phyloP scores from a whole-genome alignment of 92 coral and sea anemone genomes.

The Paramuricea clavata region DNA sequence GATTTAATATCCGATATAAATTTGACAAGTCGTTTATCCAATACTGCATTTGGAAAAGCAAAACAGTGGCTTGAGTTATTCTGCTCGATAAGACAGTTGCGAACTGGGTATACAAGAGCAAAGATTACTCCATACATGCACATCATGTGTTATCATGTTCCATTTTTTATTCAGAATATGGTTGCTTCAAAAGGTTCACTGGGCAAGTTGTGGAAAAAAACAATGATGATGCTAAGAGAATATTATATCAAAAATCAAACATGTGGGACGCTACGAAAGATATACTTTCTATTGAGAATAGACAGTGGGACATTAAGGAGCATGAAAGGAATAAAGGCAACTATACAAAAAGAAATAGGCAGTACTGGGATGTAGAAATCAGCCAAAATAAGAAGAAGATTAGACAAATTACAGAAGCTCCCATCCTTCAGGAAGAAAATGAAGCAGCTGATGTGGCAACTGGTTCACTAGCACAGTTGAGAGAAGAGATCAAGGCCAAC shows the following conservation, averaged over 20 bases:
- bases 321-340: slow-evolving; percentile 63
- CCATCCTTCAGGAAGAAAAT: background rate
- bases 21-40: slow-evolving; percentile 19
- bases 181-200: slow-evolving; percentile 67
- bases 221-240: slow-evolving; percentile 69
- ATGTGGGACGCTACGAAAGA: slow-evolving; percentile 67
- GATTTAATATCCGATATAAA: slow-evolving; percentile 54
- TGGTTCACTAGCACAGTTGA: slow-evolving; percentile 34
- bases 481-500: slow-evolving; percentile 58
- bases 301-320: slow-evolving; percentile 56
- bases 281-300: slow-evolving; percentile 62
- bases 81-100: slow-evolving; percentile 49
- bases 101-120: slow-evolving; percentile 59
- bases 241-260: slow-evolving; percentile 61
- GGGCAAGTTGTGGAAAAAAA: slow-evolving; percentile 78
- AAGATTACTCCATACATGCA: slow-evolving; percentile 75
- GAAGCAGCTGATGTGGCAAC: background rate
- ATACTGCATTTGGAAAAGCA: slow-evolving; percentile 39
- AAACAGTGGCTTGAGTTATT: slow-evolving; percentile 68
- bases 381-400: background rate
- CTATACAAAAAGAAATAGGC: slow-evolving; percentile 67
- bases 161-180: slow-evolving; percentile 50
- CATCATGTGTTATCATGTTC: slow-evolving; percentile 21
- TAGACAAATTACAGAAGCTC: background rate
- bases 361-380: slow-evolving; percentile 68